These are phyloP conservation scores for Drosophila demipolita DNA, from an alignment of 2,888 invertebrate species.

Conservation along the genomic window DNA sequence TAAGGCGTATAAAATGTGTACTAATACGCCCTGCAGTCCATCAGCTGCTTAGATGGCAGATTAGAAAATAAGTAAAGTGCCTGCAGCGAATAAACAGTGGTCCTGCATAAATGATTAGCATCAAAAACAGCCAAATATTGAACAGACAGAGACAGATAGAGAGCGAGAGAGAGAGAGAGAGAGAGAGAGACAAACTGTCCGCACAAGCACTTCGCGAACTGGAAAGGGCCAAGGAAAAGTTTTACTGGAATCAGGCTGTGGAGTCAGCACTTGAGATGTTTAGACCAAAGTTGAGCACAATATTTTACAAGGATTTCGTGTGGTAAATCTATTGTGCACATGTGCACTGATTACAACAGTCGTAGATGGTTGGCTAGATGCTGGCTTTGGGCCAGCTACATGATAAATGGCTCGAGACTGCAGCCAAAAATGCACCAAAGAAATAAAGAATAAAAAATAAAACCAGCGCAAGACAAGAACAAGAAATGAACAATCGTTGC, in stretches of 20 bases:
- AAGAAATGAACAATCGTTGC: not conserved
- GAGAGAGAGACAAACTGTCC: constrained; percentile 18
- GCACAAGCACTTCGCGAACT: constrained; percentile 33
- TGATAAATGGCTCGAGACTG: constrained; percentile 61
- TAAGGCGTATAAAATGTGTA: constrained; percentile 12
- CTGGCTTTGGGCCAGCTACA: constrained; percentile 34
- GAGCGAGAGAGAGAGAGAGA: not conserved
- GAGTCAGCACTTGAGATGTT: constrained; percentile 40
- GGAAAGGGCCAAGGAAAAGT: constrained; percentile 22
- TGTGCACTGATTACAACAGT: constrained; percentile 68
- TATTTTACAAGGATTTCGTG: constrained; percentile 74
- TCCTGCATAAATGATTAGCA: constrained; percentile 42
- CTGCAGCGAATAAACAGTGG: constrained; percentile 31
- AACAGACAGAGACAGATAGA: not conserved
- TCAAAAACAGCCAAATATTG: constrained; percentile 7
- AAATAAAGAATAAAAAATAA: not conserved
- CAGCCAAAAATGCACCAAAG: constrained; percentile 16
- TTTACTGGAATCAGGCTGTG: constrained; percentile 7
- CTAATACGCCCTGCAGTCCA: constrained; percentile 32
- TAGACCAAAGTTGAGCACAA: constrained; percentile 52
- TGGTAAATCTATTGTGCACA: constrained; percentile 65
- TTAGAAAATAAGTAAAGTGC: constrained; percentile 20
- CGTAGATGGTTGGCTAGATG: constrained; percentile 9
- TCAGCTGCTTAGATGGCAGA: constrained; percentile 30
- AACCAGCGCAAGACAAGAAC: not conserved